phyloP scores from a whole-genome alignment of 2,888 invertebrate genomes.

The Drosophila rubida region DNA sequence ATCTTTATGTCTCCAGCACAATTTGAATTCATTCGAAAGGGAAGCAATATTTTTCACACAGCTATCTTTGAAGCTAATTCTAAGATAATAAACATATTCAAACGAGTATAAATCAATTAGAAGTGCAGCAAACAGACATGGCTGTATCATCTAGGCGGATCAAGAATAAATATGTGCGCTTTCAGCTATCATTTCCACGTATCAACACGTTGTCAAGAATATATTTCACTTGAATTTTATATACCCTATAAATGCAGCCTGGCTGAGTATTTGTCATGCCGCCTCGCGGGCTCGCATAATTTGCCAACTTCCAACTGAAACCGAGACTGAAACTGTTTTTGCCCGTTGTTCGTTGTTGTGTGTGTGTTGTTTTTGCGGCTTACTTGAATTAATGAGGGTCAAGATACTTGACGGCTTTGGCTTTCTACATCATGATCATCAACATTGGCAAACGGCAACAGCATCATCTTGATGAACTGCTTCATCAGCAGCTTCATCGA shows the following conservation, averaged over 20 bases:
- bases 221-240: neutral
- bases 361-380: constrained; percentile 47
- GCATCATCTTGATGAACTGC: constrained; percentile 4
- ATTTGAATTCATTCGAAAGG: too few species aligned
- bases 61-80: too few species aligned
- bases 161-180: too few species aligned
- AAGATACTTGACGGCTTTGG: constrained; percentile 70
- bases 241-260: neutral
- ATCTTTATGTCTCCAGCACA: too few species aligned
- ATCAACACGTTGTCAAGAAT: neutral
- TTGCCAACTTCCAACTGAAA: constrained; percentile 18
- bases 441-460: neutral
- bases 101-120: too few species aligned
- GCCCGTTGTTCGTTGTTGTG: constrained; percentile 2
- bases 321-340: constrained; percentile 54
- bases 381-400: constrained; percentile 77
- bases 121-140: too few species aligned
- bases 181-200: too few species aligned
- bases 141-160: too few species aligned
- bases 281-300: neutral
- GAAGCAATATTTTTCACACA: too few species aligned
- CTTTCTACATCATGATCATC: constrained; percentile 53
- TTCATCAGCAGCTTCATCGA: constrained; percentile 37
- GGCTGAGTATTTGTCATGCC: neutral
- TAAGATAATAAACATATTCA: too few species aligned